These are phyloP conservation scores for Teleopsis dalmanni DNA, from an alignment of 1,140 invertebrate species.

Conservation along the genomic window DNA sequence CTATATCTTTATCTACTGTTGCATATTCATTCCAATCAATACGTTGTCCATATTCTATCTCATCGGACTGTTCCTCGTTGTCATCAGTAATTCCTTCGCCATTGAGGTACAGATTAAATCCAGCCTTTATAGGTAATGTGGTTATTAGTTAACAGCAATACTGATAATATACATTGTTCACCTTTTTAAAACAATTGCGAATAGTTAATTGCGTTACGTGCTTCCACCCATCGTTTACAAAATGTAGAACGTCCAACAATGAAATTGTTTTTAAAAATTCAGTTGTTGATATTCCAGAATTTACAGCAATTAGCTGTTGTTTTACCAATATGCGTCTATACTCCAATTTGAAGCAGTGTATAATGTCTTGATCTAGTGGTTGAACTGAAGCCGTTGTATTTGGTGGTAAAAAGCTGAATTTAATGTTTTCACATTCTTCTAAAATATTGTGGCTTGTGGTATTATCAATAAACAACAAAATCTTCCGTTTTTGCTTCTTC, in stretches of 20 bases:
- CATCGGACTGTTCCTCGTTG: background rate
- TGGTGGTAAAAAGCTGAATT: constrained; percentile 8
- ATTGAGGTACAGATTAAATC: background rate
- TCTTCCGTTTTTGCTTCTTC: background rate
- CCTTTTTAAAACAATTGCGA: background rate
- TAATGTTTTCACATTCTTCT: background rate
- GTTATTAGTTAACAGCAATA: background rate
- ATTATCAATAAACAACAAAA: constrained; percentile 12
- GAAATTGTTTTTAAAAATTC: background rate
- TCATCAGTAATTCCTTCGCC: background rate
- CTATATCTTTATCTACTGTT: too few species aligned
- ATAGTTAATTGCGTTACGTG: background rate
- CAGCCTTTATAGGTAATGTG: background rate
- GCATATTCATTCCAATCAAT: background rate
- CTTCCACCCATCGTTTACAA: background rate
- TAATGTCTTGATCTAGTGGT: constrained; percentile 8
- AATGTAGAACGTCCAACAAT: background rate
- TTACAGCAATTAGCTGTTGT: background rate
- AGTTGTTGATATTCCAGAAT: background rate
- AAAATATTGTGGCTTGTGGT: constrained; percentile 3
- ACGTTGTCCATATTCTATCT: background rate
- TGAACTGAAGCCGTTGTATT: constrained; percentile 6
- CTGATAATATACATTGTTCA: background rate
- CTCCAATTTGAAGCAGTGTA: background rate
- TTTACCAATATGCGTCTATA: background rate